These are phyloP conservation scores for Drosophila subpulchrella DNA, from an alignment of 1,140 invertebrate genomes.

Conservation along the genomic window DNA sequence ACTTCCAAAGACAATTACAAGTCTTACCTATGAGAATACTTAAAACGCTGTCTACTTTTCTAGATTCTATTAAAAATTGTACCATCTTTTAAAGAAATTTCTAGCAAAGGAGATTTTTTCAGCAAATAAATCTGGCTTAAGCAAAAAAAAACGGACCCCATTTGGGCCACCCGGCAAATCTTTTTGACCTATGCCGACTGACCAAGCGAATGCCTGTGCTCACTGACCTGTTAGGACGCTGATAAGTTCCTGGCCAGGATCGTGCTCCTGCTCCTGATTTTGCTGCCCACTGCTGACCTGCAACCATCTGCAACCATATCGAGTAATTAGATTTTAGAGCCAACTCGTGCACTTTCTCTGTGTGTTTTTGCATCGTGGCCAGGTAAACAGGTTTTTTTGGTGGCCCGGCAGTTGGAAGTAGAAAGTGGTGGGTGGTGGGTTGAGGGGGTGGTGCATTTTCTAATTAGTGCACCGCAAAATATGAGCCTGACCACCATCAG, in stretches of 20 bases:
- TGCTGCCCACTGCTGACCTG: neutral
- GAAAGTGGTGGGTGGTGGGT: neutral
- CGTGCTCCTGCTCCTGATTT: neutral
- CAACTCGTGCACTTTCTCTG: slow-evolving; percentile 49
- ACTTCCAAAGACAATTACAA: too few relatives aligned
- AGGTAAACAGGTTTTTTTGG: slow-evolving; percentile 55
- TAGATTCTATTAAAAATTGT: neutral
- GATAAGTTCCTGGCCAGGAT: slow-evolving; percentile 47
- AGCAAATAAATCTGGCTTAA: neutral
- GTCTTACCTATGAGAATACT: too few relatives aligned
- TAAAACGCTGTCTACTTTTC: too few relatives aligned
- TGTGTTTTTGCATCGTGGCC: slow-evolving; percentile 10
- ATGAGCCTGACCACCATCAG: slow-evolving; percentile 58
- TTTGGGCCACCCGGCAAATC: neutral
- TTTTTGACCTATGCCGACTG: neutral
- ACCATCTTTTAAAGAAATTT: neutral
- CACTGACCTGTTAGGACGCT: slow-evolving; percentile 54
- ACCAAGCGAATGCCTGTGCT: slow-evolving; percentile 26
- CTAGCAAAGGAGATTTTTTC: neutral
- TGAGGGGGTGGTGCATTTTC: slow-evolving; percentile 34
- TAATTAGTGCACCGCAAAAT: slow-evolving; percentile 70
- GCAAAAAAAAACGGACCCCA: neutral
- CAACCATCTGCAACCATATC: slow-evolving; percentile 16
- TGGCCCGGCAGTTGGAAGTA: neutral
- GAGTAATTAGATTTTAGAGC: slow-evolving; percentile 75